Conservation (phyloP, 2,113 vertebrate species). For the Sorex araneus region DNA sequence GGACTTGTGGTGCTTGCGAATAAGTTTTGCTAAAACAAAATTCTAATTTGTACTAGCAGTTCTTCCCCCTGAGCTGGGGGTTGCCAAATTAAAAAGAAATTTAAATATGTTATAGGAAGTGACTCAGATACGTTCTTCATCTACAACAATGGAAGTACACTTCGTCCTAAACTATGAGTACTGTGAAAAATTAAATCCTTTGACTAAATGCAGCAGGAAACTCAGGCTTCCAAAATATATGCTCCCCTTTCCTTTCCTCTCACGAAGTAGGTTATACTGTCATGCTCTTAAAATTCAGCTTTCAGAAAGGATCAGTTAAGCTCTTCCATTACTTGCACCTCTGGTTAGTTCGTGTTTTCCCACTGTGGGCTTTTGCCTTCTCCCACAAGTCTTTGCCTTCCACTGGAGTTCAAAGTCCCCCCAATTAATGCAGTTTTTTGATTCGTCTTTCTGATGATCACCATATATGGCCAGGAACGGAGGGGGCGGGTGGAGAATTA, state of each 20-base stretch:
- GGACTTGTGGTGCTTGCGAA: background rate
- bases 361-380: background rate
- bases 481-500: slow-evolving; percentile 34
- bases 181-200: slow-evolving; percentile 38
- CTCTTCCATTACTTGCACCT: background rate
- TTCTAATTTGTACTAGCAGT: slow-evolving; percentile 30
- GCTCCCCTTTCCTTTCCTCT: slow-evolving; percentile 27
- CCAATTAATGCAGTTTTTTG: slow-evolving; percentile 62
- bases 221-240: slow-evolving; percentile 37
- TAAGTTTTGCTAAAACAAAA: slow-evolving; percentile 14
- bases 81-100: slow-evolving; percentile 64
- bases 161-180: slow-evolving; percentile 59
- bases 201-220: slow-evolving; percentile 60
- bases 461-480: slow-evolving; percentile 72
- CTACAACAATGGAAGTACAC: slow-evolving; percentile 34
- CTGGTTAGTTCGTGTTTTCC: slow-evolving; percentile 30
- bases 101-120: slow-evolving; percentile 69
- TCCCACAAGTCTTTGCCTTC: background rate
- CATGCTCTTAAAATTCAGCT: slow-evolving; percentile 30
- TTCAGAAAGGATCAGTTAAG: slow-evolving; percentile 9
- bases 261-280: background rate
- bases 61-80: slow-evolving; percentile 10
- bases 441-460: slow-evolving; percentile 70
- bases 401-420: slow-evolving; percentile 68
- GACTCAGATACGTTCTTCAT: slow-evolving; percentile 71